A percentile compares a stretch with the other conserved stretches of the same genome.
Evolutionary conservation across 1,140 invertebrate genomes (phyloP).

Genomic region (Contarinia nasturtii): DNA sequence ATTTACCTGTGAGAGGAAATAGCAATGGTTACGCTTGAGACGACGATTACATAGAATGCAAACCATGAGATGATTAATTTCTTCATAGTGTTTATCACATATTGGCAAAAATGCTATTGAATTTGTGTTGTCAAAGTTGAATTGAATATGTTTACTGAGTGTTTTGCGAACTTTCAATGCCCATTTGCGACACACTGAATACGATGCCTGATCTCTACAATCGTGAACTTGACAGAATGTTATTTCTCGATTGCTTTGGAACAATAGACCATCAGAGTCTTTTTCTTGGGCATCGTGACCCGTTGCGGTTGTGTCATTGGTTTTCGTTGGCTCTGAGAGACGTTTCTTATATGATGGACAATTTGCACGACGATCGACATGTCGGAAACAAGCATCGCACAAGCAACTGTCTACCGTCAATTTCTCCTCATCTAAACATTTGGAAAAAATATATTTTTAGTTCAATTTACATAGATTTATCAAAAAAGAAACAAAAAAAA

Average conservation of each 20-base stretch:
- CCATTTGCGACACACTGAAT: constrained; percentile 57
- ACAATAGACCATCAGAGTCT: background rate
- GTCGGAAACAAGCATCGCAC: constrained; percentile 67
- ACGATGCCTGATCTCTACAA: constrained; percentile 40
- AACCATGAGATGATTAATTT: constrained; percentile 45
- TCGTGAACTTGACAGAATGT: constrained; percentile 14
- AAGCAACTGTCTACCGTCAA: constrained; percentile 60
- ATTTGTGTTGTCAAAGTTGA: constrained; percentile 16
- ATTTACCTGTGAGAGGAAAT: constrained; percentile 33
- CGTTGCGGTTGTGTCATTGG: constrained; percentile 6
- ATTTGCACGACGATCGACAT: constrained; percentile 59
- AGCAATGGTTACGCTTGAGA: constrained; percentile 44
- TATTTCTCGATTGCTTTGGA: no score
- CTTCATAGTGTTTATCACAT: constrained; percentile 37
- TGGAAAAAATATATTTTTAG: background rate
- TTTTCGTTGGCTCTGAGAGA: constrained; percentile 18
- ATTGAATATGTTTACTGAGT: constrained; percentile 38
- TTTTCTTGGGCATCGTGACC: constrained; percentile 7
- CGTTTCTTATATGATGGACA: constrained; percentile 33
- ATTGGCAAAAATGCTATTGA: constrained; percentile 31
- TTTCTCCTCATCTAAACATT: constrained; percentile 37
- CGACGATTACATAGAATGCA: constrained; percentile 55
- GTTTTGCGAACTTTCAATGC: constrained; percentile 48
- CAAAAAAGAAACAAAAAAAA: background rate
- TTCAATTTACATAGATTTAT: background rate